These are phyloP conservation scores for Chelonus insularis DNA, from an alignment of 1,140 invertebrate species.

Conservation along the genomic window DNA sequence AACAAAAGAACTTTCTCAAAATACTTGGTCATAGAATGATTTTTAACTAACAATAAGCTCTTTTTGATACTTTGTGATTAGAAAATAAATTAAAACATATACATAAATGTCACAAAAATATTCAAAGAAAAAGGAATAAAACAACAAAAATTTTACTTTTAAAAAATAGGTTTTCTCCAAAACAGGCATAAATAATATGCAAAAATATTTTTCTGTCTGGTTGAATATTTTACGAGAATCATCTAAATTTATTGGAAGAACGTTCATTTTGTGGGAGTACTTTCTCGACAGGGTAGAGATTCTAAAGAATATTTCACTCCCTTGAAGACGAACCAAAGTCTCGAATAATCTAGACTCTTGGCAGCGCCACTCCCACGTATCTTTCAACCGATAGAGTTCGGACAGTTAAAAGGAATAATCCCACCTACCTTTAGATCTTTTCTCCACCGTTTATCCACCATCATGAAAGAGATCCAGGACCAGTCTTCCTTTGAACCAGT, in stretches of 20 bases:
- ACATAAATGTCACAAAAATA: too few species aligned
- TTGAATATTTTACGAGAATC: too few species aligned
- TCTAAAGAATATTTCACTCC: constrained; percentile 10
- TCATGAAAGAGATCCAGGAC: constrained; percentile 9
- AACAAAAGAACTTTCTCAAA: too few species aligned
- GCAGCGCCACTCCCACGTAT: constrained; percentile 39
- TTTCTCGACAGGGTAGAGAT: constrained; percentile 12
- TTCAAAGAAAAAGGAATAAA: too few species aligned
- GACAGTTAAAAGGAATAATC: constrained; percentile 34
- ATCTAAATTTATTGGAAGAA: background rate
- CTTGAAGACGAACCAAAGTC: background rate
- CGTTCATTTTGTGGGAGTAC: constrained; percentile 15
- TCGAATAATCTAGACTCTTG: background rate
- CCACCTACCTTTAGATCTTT: constrained; percentile 30
- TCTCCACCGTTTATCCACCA: constrained; percentile 26
- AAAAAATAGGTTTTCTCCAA: too few species aligned
- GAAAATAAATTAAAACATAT: too few species aligned
- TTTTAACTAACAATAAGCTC: too few species aligned
- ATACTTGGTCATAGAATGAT: too few species aligned
- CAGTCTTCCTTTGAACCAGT: constrained; percentile 30
- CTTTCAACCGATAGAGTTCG: constrained; percentile 17
- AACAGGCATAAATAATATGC: too few species aligned
- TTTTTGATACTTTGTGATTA: too few species aligned
- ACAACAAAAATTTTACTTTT: too few species aligned
- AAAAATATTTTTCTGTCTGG: too few species aligned